phyloP scores from a whole-genome alignment of 2,113 vertebrate genomes.

The Gambusia affinis region DNA sequence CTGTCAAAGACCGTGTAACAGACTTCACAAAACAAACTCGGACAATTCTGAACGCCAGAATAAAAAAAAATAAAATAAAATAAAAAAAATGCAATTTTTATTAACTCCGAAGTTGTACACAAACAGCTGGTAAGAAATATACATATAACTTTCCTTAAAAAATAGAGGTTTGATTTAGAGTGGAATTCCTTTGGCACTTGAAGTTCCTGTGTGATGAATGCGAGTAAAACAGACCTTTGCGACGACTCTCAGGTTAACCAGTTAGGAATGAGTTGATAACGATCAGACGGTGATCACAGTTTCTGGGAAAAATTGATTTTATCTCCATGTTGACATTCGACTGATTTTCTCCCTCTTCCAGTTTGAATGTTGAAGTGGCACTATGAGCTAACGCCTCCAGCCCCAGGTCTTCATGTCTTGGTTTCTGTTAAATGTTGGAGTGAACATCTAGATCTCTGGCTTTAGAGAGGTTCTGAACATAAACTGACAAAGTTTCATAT shows the following conservation, averaged over 20 bases:
- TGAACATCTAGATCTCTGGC: too few species aligned
- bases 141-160: constrained; percentile 44
- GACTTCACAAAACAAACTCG: background rate
- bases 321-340: too few species aligned
- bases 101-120: constrained; percentile 57
- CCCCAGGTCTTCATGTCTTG: too few species aligned
- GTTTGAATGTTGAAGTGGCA: too few species aligned
- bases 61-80: constrained; percentile 44
- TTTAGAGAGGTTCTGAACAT: too few species aligned
- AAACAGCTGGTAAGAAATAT: constrained; percentile 62
- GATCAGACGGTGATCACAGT: too few species aligned
- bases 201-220: background rate
- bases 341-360: too few species aligned
- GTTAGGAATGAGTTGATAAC: background rate
- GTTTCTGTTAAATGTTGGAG: too few species aligned
- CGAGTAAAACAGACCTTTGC: background rate
- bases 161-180: constrained; percentile 13
- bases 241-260: background rate
- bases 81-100: constrained; percentile 42
- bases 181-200: constrained; percentile 56
- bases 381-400: too few species aligned
- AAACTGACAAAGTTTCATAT: too few species aligned
- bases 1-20: background rate
- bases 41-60: background rate
- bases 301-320: too few species aligned